These are phyloP conservation scores for Pseudopodoces humilis DNA, from an alignment of 2,113 vertebrate species.

Conservation along the genomic window DNA sequence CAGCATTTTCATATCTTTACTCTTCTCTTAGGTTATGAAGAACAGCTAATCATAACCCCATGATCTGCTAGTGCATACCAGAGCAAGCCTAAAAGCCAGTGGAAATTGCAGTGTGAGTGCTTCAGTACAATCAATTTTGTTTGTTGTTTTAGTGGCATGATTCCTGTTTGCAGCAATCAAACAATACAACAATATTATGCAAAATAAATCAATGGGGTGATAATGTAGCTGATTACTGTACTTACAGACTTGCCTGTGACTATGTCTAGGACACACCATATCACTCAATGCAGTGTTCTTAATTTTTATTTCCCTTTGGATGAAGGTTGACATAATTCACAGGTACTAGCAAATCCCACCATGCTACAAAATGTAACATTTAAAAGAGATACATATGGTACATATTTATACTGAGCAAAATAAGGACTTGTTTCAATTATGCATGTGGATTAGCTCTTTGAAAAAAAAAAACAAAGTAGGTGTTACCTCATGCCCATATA, in stretches of 20 bases:
- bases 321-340: slow-evolving; percentile 5
- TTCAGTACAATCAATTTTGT: slow-evolving; percentile 55
- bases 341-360: slow-evolving; percentile 41
- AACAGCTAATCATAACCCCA: background rate
- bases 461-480: slow-evolving; percentile 56
- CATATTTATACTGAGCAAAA: slow-evolving; percentile 52
- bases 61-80: background rate
- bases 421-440: slow-evolving; percentile 63
- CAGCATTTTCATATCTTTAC: background rate
- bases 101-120: slow-evolving; percentile 34
- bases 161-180: slow-evolving; percentile 63
- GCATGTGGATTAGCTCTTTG: slow-evolving; percentile 56
- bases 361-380: background rate
- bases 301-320: slow-evolving; percentile 43
- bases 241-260: slow-evolving; percentile 10
- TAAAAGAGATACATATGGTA: slow-evolving; percentile 55
- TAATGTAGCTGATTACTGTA: slow-evolving; percentile 59
- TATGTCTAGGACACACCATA: background rate
- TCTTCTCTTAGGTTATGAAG: background rate
- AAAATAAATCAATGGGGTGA: slow-evolving; percentile 53
- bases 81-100: slow-evolving; percentile 9
- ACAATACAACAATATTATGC: background rate
- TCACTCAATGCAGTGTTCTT: background rate
- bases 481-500: slow-evolving; percentile 63
- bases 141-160: slow-evolving; percentile 63